phyloP scores from a whole-genome alignment of 2,113 vertebrate genomes.

The Paedocypris sp. region DNA sequence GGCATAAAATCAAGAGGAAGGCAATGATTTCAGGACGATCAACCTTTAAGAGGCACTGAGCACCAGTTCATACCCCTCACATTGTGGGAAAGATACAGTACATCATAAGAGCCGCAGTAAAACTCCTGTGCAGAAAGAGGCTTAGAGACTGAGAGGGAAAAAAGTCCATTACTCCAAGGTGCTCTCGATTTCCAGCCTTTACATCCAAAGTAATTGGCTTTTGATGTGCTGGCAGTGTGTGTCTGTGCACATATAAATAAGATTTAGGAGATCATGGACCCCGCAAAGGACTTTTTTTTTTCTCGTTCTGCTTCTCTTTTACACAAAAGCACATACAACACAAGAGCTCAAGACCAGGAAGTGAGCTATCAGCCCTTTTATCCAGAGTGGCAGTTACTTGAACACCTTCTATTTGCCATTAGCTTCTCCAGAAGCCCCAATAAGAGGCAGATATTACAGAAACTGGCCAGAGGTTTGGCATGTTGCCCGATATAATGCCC shows the following conservation, averaged over 20 bases:
- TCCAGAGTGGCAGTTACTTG: not conserved
- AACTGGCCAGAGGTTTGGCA: not conserved
- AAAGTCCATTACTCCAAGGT: not conserved
- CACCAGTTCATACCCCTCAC: not conserved
- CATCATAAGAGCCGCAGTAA: not conserved
- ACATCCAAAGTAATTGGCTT: conserved; percentile 5
- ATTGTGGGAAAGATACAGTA: not conserved
- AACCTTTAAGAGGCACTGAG: not conserved
- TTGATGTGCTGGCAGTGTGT: not conserved
- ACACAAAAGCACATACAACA: not conserved
- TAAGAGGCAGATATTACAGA: not conserved
- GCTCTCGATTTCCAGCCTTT: conserved; percentile 1
- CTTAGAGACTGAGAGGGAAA: not conserved
- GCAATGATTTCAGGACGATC: conserved; percentile 1
- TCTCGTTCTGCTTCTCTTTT: not conserved
- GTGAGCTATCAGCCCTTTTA: not conserved
- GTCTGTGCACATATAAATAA: not conserved
- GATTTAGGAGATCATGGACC: not conserved
- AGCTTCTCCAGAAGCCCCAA: not conserved
- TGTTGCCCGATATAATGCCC: not conserved
- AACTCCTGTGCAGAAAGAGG: not conserved
- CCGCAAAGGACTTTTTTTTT: not conserved
- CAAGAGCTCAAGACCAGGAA: not conserved
- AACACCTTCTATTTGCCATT: not conserved
- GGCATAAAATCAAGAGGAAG: too few relatives aligned